Evolutionary conservation across 2,113 vertebrate genomes (phyloP).

Genomic region (Ailuropoda melanoleuca): DNA sequence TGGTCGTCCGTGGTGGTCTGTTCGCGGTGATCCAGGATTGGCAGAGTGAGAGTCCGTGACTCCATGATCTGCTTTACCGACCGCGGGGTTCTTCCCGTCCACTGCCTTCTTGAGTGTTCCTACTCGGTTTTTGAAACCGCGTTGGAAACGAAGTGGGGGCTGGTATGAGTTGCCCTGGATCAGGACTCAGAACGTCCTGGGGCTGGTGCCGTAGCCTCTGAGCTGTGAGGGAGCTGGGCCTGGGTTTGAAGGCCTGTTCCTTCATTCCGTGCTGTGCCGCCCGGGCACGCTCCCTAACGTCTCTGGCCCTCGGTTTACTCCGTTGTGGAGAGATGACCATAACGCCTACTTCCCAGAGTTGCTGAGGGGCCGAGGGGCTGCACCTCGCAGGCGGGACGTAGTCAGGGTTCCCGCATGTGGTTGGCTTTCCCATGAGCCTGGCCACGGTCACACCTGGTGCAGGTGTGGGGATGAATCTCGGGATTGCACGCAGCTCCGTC

Average conservation of each 20-base stretch:
- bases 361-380: not conserved
- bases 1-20: not conserved
- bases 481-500: rapidly evolving
- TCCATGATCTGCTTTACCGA: not conserved
- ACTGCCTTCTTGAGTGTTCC: not conserved
- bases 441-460: not conserved
- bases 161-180: not conserved
- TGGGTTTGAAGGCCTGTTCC: not conserved
- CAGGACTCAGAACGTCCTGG: not conserved
- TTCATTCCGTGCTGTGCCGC: not conserved
- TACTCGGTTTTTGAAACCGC: not conserved
- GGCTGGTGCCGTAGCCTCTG: rapidly evolving
- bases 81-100: rapidly evolving
- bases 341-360: not conserved
- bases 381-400: rapidly evolving
- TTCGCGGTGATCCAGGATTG: not conserved
- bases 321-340: not conserved
- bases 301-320: not conserved
- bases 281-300: not conserved
- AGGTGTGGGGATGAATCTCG: not conserved
- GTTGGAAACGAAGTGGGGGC: not conserved
- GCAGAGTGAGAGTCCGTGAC: not conserved
- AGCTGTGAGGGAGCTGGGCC: not conserved
- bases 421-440: not conserved
- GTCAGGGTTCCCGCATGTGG: rapidly evolving